Evolutionary conservation across 2,113 vertebrate genomes (phyloP).

Genomic region (Corynorhinus townsendii): DNA sequence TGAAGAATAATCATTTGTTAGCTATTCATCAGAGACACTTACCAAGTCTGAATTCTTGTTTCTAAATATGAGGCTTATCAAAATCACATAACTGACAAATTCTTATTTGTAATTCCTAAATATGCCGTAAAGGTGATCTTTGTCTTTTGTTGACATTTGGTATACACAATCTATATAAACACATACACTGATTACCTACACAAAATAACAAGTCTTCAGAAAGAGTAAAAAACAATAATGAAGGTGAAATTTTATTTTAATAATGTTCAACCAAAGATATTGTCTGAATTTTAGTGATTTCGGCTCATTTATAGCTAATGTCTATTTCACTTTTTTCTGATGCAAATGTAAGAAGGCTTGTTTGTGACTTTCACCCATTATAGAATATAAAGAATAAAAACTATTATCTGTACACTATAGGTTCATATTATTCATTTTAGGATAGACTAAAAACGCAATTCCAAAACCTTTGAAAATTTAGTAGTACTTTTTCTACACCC

Average conservation of each 20-base stretch:
- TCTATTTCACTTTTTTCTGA: neutral
- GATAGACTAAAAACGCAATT: neutral
- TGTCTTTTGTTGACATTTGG: neutral
- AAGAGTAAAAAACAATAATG: slow-evolving; percentile 15
- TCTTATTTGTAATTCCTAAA: neutral
- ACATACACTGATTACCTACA: neutral
- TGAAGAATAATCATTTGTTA: neutral
- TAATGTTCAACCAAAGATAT: neutral
- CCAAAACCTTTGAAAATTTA: neutral
- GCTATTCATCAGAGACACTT: neutral
- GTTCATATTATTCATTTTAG: neutral
- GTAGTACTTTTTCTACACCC: neutral
- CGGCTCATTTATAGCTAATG: neutral
- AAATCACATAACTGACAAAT: neutral
- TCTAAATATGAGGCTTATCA: neutral
- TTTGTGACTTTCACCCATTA: neutral
- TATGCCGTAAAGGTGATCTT: neutral
- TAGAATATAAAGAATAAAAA: neutral
- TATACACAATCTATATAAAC: neutral
- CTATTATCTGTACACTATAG: neutral
- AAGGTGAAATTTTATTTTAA: neutral
- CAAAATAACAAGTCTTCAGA: neutral
- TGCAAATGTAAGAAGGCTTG: neutral
- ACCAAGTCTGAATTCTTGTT: neutral
- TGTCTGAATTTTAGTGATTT: neutral